Conservation (phyloP, 2,113 vertebrate species). For the Syrrhaptes paradoxus region DNA sequence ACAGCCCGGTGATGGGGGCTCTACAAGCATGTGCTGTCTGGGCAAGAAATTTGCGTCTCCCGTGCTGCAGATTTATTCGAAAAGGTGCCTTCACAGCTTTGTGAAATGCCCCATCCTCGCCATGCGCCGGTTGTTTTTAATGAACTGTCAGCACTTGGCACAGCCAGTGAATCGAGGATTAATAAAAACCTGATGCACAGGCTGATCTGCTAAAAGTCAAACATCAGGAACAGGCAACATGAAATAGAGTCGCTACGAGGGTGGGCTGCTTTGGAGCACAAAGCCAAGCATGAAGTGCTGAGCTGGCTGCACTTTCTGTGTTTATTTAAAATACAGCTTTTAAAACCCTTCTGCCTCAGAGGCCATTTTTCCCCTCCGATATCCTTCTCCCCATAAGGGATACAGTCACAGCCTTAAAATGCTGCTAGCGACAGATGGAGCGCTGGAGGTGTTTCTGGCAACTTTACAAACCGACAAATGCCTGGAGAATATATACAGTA, state of each 20-base stretch:
- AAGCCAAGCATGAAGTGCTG: background rate
- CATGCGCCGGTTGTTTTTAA: background rate
- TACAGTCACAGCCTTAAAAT: background rate
- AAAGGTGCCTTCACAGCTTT: background rate
- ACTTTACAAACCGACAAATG: background rate
- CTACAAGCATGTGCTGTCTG: background rate
- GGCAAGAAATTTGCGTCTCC: background rate
- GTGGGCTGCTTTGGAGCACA: background rate
- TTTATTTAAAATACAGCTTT: background rate
- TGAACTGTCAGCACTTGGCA: background rate
- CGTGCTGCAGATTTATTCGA: background rate
- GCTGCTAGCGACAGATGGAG: background rate
- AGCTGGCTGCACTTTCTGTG: background rate
- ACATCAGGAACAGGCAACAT: background rate
- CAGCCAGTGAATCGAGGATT: background rate
- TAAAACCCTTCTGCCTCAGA: background rate
- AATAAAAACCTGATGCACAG: background rate
- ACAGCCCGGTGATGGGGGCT: background rate
- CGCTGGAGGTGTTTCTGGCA: slow-evolving; percentile 4
- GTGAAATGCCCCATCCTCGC: background rate
- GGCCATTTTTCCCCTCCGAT: background rate
- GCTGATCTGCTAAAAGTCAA: background rate
- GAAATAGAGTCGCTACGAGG: background rate
- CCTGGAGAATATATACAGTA: background rate
- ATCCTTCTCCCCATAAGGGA: background rate